phyloP scores from a whole-genome alignment of 1,140 invertebrate species.

The Aleiodes sp. region DNA sequence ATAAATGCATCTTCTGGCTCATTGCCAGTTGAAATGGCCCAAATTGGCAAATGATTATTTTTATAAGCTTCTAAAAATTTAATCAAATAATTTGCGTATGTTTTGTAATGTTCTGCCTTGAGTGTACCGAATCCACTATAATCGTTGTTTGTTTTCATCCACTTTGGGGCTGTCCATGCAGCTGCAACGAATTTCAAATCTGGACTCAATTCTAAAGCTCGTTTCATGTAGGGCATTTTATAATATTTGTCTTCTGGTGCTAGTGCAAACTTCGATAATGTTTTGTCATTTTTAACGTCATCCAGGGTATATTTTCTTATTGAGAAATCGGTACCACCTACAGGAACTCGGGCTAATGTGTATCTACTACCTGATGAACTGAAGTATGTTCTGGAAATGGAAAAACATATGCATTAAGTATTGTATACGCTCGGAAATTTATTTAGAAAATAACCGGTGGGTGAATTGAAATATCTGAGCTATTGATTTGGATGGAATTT shows the following conservation, averaged over 20 bases:
- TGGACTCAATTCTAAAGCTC: constrained; percentile 45
- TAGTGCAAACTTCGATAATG: constrained; percentile 55
- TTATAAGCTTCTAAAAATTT: constrained; percentile 72
- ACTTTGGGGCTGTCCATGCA: constrained; percentile 87
- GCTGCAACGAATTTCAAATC: constrained; percentile 70
- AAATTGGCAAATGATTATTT: constrained; percentile 67
- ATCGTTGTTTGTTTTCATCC: constrained; percentile 90
- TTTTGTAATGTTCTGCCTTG: constrained; percentile 76
- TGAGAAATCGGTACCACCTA: constrained; percentile 79
- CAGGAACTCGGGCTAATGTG: constrained; percentile 71
- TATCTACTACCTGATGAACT: constrained; percentile 69
- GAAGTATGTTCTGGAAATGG: constrained; percentile 66
- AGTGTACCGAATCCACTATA: constrained; percentile 68
- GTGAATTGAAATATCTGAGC: no score
- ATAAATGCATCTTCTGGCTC: constrained; percentile 71
- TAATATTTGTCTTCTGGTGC: constrained; percentile 58
- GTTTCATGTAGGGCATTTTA: constrained; percentile 61
- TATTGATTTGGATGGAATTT: no score
- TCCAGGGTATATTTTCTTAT: constrained; percentile 76
- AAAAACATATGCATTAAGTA: no score
- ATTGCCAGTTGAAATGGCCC: constrained; percentile 75
- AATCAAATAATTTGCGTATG: constrained; percentile 83
- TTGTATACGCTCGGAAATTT: no score
- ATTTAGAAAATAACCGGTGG: no score
- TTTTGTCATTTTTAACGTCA: constrained; percentile 61